phyloP scores from a whole-genome alignment of 2,113 vertebrate genomes.

The Bucco capensis region DNA sequence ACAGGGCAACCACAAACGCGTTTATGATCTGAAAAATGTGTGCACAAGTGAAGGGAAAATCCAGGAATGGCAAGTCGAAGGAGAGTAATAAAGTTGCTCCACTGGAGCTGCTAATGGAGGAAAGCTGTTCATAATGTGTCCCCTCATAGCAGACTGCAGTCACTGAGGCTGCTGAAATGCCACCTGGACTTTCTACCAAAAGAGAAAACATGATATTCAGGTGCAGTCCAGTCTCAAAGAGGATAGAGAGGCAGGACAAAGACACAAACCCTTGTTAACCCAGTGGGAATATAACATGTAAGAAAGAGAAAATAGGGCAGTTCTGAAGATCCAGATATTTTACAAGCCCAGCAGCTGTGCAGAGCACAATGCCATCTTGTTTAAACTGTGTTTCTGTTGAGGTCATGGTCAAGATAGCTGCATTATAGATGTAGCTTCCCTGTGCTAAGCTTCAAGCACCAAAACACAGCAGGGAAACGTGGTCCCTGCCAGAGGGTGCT shows the following conservation, averaged over 20 bases:
- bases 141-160: neutral
- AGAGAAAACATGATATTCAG: neutral
- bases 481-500: neutral
- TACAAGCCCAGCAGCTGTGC: neutral
- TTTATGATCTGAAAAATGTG: neutral
- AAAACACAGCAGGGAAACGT: accelerated
- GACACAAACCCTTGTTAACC: neutral
- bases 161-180: accelerated
- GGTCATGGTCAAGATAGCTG: neutral
- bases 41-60: neutral
- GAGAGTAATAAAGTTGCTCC: neutral
- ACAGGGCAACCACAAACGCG: neutral
- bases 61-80: neutral
- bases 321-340: neutral
- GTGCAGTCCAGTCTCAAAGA: neutral
- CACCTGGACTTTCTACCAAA: neutral
- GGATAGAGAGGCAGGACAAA: neutral
- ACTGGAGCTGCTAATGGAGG: neutral
- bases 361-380: neutral
- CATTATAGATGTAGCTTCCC: neutral
- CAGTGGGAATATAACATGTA: neutral
- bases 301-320: neutral
- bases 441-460: neutral
- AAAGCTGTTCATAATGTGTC: neutral
- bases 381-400: neutral